These are phyloP conservation scores for Coranthus polyacanthus DNA, from an alignment of 2,797 vertebrate species.

Conservation along the genomic window DNA sequence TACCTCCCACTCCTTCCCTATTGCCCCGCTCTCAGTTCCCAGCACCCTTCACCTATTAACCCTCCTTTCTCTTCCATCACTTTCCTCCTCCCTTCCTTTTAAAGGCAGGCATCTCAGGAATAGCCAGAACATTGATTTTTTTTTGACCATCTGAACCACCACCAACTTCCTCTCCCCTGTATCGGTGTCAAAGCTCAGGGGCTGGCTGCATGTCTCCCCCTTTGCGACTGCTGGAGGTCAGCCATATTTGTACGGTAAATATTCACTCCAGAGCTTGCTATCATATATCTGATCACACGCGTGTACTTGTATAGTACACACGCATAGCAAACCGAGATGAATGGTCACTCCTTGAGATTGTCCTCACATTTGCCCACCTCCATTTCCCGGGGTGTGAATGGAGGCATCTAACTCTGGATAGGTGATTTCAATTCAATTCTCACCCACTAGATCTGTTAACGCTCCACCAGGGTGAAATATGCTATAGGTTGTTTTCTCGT, in stretches of 20 bases:
- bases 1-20: slow-evolving; percentile 49
- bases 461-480: slow-evolving; percentile 85
- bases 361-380: slow-evolving; percentile 58
- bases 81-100: slow-evolving; percentile 81
- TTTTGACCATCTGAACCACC: slow-evolving; percentile 61
- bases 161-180: slow-evolving; percentile 12
- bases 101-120: slow-evolving; percentile 87
- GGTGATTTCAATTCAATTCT: slow-evolving; percentile 99
- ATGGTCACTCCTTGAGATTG: slow-evolving; percentile 46
- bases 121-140: slow-evolving; percentile 90
- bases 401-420: slow-evolving; percentile 90
- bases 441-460: slow-evolving; percentile 93
- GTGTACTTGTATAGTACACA: slow-evolving; percentile 25
- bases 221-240: slow-evolving; percentile 83
- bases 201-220: slow-evolving; percentile 80
- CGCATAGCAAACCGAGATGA: slow-evolving; percentile 46
- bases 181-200: slow-evolving; percentile 80
- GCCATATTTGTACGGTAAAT: slow-evolving; percentile 78
- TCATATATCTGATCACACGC: slow-evolving; percentile 77
- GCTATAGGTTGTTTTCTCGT: slow-evolving; percentile 77
- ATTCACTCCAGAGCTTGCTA: slow-evolving; percentile 86
- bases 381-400: slow-evolving; percentile 88
- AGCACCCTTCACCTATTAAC: slow-evolving; percentile 81
- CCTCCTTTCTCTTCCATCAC: slow-evolving; percentile 62
- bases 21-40: slow-evolving; percentile 59